Conservation (phyloP, 2,888 invertebrate genomes). For the Pterobdella sp. region DNA sequence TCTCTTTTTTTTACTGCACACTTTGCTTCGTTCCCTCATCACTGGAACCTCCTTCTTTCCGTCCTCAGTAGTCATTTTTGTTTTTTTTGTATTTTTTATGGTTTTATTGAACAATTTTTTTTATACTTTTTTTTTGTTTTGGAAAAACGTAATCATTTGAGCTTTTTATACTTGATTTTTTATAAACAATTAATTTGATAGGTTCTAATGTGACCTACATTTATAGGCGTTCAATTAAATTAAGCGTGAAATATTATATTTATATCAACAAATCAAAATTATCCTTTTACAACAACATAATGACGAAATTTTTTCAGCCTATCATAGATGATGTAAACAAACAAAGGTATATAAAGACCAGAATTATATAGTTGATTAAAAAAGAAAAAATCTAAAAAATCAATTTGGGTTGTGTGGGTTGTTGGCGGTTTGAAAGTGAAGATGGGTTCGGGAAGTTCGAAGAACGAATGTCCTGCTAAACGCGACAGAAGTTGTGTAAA, state of each 20-base stretch:
- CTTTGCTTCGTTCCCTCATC: constrained; percentile 13
- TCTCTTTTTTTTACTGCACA: constrained; percentile 5
- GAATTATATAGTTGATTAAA: too few relatives aligned
- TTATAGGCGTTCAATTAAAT: neutral
- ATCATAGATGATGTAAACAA: too few relatives aligned
- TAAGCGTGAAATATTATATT: neutral
- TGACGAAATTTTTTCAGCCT: too few relatives aligned
- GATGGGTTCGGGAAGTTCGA: neutral
- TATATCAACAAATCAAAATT: constrained; percentile 1
- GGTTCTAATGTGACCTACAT: neutral
- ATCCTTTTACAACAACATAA: too few relatives aligned
- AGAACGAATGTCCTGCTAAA: neutral
- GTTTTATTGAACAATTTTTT: constrained; percentile 3
- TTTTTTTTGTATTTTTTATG: neutral
- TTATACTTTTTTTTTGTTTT: neutral
- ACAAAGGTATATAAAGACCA: too few relatives aligned
- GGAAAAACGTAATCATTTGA: neutral
- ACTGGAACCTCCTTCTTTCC: neutral
- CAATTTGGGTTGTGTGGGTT: neutral
- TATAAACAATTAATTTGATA: neutral
- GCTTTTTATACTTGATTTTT: constrained; percentile 1
- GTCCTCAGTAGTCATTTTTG: neutral
- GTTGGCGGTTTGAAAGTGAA: neutral
- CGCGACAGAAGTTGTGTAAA: neutral
- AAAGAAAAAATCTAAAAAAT: neutral